Conservation (phyloP, 2,797 vertebrate genomes). For the Helostoma temminkii region DNA sequence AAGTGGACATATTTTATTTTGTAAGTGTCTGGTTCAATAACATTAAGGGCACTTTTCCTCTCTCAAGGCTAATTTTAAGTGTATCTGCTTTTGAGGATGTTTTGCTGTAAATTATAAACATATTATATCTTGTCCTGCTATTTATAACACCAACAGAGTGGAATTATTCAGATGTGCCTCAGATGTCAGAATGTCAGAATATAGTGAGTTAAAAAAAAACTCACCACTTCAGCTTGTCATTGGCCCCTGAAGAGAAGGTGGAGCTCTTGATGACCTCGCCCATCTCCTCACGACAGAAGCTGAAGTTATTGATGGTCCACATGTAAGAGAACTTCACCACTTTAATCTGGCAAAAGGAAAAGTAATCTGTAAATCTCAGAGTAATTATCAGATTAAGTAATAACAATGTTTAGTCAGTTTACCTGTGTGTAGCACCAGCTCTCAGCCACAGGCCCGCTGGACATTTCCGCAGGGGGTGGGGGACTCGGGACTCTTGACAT, state of each 20-base stretch:
- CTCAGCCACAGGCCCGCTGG: conserved; percentile 97
- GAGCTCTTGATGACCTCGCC: conserved; percentile 99
- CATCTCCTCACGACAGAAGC: conserved; percentile 99
- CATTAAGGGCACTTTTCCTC: too few relatives aligned
- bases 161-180: too few relatives aligned
- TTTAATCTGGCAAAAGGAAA: conserved; percentile 89
- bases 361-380: background rate
- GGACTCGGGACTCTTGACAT: conserved; percentile 99
- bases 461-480: conserved; percentile 99
- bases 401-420: background rate
- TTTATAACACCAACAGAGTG: too few relatives aligned
- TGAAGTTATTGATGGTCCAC: conserved; percentile 99
- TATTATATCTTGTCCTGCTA: too few relatives aligned
- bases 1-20: too few relatives aligned
- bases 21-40: too few relatives aligned
- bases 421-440: conserved; percentile 99
- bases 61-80: too few relatives aligned
- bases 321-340: conserved; percentile 99
- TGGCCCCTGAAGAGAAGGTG: conserved; percentile 98
- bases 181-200: background rate
- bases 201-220: conserved; percentile 20
- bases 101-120: too few relatives aligned
- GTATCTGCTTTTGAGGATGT: too few relatives aligned
- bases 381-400: too few relatives aligned
- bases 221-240: conserved; percentile 98